Conservation (phyloP, 2,888 invertebrate genomes). For the Encarsia formosa region DNA sequence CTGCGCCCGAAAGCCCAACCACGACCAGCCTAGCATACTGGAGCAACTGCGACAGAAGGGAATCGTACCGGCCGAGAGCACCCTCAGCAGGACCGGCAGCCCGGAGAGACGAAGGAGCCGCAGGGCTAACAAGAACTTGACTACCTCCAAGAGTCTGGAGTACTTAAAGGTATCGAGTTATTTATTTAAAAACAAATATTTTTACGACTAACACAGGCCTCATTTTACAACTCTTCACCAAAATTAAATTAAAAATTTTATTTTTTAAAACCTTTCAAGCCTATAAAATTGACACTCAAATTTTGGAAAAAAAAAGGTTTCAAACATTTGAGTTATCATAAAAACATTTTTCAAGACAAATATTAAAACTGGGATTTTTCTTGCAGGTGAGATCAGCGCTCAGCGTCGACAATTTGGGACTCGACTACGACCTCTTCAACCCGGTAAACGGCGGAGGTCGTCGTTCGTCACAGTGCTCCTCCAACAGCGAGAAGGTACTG, state of each 20-base stretch:
- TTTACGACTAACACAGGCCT: no score
- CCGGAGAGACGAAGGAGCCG: slow-evolving; percentile 37
- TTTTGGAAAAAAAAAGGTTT: no score
- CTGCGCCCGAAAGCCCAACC: slow-evolving; percentile 52
- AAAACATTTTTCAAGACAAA: no score
- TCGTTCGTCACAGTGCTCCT: slow-evolving; percentile 39
- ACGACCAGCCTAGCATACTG: slow-evolving; percentile 52
- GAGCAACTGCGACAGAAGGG: slow-evolving; percentile 55
- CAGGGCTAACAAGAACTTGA: slow-evolving; percentile 33
- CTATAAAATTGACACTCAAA: no score
- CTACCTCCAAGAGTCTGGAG: slow-evolving; percentile 47
- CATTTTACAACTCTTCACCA: no score
- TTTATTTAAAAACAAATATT: no score
- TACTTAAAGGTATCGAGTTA: slow-evolving; percentile 49
- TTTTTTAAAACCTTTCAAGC: no score
- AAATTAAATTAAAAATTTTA: no score
- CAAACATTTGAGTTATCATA: no score
- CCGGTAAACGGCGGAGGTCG: slow-evolving; percentile 30
- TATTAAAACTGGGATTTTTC: no score
- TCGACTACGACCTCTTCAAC: slow-evolving; percentile 71
- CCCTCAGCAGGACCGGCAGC: slow-evolving; percentile 40
- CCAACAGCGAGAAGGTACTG: slow-evolving; percentile 48
- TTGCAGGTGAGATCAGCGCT: slow-evolving; percentile 32
- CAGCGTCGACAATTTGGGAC: slow-evolving; percentile 63
- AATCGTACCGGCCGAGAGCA: slow-evolving; percentile 51